Conservation (phyloP, 2,797 vertebrate genomes). For the Crocidura indochinensis region DNA sequence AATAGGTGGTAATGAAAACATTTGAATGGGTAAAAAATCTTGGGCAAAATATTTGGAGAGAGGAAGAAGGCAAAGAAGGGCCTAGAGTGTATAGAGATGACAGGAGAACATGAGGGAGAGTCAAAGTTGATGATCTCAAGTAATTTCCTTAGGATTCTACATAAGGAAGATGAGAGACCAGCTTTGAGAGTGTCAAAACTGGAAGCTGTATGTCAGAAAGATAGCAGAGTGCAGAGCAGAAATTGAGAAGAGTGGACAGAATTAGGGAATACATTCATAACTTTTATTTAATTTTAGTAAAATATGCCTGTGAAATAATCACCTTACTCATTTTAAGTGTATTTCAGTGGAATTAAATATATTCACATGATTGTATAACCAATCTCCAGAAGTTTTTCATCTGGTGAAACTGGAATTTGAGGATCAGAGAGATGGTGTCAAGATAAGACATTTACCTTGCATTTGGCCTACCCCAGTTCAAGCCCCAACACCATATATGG, state of each 20-base stretch:
- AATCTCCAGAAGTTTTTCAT: background rate
- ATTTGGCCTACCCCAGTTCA: background rate
- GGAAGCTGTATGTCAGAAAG: conserved; percentile 5
- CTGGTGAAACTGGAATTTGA: background rate
- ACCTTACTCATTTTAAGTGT: background rate
- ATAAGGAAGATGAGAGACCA: background rate
- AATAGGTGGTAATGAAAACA: background rate
- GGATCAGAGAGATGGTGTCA: too few relatives aligned
- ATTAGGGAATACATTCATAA: background rate
- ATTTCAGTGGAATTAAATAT: background rate
- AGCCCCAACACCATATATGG: background rate
- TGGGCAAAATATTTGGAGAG: background rate
- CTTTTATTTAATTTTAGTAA: background rate
- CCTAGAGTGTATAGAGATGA: background rate
- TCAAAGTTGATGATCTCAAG: background rate
- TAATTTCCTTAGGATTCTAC: background rate
- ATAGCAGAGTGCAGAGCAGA: background rate
- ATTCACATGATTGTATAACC: background rate
- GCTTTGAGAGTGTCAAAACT: background rate
- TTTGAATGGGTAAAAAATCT: background rate
- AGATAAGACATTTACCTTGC: too few relatives aligned
- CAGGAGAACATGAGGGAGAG: background rate
- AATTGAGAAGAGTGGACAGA: background rate
- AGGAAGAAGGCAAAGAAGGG: background rate
- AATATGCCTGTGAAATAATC: background rate